Base-by-base conservation (phyloP, 2,797 vertebrate species). In the Poecilia velifera region DNA sequence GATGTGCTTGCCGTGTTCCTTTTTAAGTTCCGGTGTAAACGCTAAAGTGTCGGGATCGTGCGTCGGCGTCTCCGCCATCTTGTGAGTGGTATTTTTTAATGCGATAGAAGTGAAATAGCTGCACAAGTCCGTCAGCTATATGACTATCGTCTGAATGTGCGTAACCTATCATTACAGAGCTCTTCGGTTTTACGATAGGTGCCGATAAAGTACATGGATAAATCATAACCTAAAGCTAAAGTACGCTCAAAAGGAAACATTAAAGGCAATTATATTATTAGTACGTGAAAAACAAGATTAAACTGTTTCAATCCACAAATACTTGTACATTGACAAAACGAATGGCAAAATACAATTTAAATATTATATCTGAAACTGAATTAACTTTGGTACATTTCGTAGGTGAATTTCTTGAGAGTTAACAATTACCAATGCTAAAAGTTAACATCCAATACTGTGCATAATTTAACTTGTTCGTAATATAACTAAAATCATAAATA, bases 1-100 rank as follows among this genome's bases (percentile, higher is more conserved):
- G 3, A 8, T 22, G 0, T 8, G 6, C 0, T 25, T 7, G 20
- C 2, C 0, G 31, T 0, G 0, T 0, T 14, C 41, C 13, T 10
- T 6, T 1, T 0, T 36, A 55, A 0, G 90, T 93, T 95, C 94
- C 90, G 76, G 22, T 9, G 31, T 64, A 16, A 34, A 68, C 39
- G 64, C 25, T 3, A 64, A 64, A 9, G 62, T 36, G 62, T 20
- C 7, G 6, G 28, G 28, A 34, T 66, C 7, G 34, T 66, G 22
- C 62, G 62, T 36, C 31, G 7, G 62, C 6, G 16, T 20, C 31
- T 18, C 16, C 62, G 34, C 28, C 62, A 64, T 64, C 13, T 34
- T 62, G 62, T 64, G 31, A 64, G 31, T 64, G 62, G 34, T 16
- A 36, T 34, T 8, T 31, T 55, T 57, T 13, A 9, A 28, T 1